These are phyloP conservation scores for Microctonus aethiopoides DNA, from an alignment of 2,888 invertebrate genomes.

Conservation along the genomic window DNA sequence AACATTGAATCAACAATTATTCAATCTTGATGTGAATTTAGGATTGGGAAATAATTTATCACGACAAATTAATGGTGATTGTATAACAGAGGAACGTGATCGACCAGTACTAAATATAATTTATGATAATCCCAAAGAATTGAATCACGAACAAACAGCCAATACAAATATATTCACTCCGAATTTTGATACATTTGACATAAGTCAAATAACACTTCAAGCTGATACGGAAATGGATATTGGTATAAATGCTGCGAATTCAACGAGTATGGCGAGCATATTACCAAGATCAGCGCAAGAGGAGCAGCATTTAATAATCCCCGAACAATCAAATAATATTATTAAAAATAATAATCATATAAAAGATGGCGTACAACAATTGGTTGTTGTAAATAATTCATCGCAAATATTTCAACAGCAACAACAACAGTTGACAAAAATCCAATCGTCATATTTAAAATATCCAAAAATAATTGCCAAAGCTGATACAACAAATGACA, in stretches of 20 bases:
- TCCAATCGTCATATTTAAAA: constrained; percentile 44
- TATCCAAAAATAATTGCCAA: constrained; percentile 53
- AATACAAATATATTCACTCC: constrained; percentile 49
- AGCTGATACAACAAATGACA: constrained; percentile 49
- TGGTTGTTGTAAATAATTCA: constrained; percentile 47
- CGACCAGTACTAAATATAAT: constrained; percentile 56
- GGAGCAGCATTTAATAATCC: constrained; percentile 45
- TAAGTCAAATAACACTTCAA: constrained; percentile 57
- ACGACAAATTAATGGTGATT: constrained; percentile 40
- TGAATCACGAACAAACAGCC: constrained; percentile 45
- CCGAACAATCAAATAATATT: constrained; percentile 35
- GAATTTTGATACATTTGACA: constrained; percentile 59
- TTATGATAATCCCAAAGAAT: constrained; percentile 52
- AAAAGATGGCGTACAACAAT: constrained; percentile 37
- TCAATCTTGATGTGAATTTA: constrained; percentile 57
- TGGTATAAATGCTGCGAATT: constrained; percentile 50
- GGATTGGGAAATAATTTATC: constrained; percentile 45
- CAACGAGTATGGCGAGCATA: constrained; percentile 57
- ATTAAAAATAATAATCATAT: constrained; percentile 25
- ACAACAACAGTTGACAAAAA: constrained; percentile 43
- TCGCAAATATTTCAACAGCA: constrained; percentile 46
- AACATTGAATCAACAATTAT: constrained; percentile 64
- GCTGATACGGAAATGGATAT: constrained; percentile 56
- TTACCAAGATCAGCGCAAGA: constrained; percentile 52
- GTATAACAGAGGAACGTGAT: constrained; percentile 42